phyloP scores from a whole-genome alignment of 2,113 vertebrate genomes.

The Oryzias javanicus region DNA sequence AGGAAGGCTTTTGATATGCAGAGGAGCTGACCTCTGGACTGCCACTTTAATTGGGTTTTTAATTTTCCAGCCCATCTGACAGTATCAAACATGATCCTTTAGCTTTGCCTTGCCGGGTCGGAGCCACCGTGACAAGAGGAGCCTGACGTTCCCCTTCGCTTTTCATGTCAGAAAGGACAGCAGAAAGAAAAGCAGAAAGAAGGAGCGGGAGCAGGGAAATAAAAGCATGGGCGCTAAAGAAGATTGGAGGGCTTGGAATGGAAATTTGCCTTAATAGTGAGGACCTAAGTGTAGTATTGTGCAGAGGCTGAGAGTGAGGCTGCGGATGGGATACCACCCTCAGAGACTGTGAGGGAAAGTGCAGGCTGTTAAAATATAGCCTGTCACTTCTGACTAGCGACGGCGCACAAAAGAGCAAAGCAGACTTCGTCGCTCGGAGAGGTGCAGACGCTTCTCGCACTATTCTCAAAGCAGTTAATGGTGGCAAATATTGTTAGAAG shows the following conservation, averaged over 20 bases:
- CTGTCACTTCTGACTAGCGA: conserved; percentile 66
- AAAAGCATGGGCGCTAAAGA: conserved; percentile 64
- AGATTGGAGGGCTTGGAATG: conserved; percentile 65
- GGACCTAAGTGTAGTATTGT: conserved; percentile 64
- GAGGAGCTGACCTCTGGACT: conserved; percentile 98
- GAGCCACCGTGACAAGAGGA: conserved; percentile 86
- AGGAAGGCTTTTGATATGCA: conserved; percentile 99
- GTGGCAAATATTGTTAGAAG: conserved; percentile 7
- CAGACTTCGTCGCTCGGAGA: conserved; percentile 38
- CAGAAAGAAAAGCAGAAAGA: conserved; percentile 45
- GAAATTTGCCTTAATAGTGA: conserved; percentile 71
- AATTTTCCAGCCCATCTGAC: conserved; percentile 99
- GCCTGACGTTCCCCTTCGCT: conserved; percentile 43
- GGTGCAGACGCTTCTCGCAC: conserved; percentile 36
- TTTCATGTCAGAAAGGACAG: conserved; percentile 60
- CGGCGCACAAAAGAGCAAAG: conserved; percentile 54
- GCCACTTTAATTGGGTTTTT: conserved; percentile 99
- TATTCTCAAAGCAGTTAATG: conserved; percentile 12
- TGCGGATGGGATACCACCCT: conserved; percentile 73
- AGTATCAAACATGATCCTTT: conserved; percentile 99
- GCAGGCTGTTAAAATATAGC: conserved; percentile 65
- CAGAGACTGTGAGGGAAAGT: conserved; percentile 65
- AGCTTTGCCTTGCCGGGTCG: conserved; percentile 92
- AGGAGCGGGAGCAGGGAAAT: conserved; percentile 41
- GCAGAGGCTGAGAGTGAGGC: conserved; percentile 33